Percentiles rank a stretch among this genome's conserved stretches.
These are phyloP conservation scores for Chromoteleia sp. DNA, from an alignment of 2,888 invertebrate genomes.

Conservation along the genomic window DNA sequence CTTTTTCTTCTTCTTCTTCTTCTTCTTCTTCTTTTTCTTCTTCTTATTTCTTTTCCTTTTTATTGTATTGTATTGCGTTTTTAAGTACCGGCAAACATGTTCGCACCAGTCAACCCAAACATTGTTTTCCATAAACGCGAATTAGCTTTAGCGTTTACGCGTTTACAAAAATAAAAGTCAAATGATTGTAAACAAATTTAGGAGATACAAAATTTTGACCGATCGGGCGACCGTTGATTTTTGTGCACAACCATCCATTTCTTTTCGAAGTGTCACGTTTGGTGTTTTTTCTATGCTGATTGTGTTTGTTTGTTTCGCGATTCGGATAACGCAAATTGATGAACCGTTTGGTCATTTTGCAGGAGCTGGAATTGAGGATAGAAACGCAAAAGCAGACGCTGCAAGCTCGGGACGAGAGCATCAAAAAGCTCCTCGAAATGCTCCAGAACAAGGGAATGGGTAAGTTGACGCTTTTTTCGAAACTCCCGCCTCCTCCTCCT, in stretches of 20 bases:
- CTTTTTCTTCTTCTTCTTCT: conserved; percentile 11
- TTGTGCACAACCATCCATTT: conserved; percentile 61
- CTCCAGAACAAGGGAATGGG: conserved; percentile 98
- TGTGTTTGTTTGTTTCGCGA: conserved; percentile 13
- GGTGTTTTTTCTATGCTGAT: conserved; percentile 44
- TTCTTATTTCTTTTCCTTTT: conserved; percentile 3
- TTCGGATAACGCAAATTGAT: conserved; percentile 28
- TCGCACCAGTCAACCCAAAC: conserved; percentile 13
- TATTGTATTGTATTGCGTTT: background rate
- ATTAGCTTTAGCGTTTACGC: conserved; percentile 18
- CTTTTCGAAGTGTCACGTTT: conserved; percentile 55
- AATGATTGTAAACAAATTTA: conserved; percentile 3
- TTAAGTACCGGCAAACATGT: background rate
- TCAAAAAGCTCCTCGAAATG: conserved; percentile 99
- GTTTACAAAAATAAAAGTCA: too few relatives aligned
- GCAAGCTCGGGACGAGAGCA: conserved; percentile 98
- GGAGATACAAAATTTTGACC: background rate
- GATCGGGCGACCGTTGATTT: conserved; percentile 8
- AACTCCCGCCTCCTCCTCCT: conserved; percentile 24
- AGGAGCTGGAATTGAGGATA: conserved; percentile 98
- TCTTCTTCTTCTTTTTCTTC: conserved; percentile 19
- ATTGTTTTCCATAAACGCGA: conserved; percentile 20
- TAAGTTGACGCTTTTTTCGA: conserved; percentile 85
- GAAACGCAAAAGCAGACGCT: conserved; percentile 99
- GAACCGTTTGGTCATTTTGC: conserved; percentile 77